Percentiles rank a stretch among this genome's conserved stretches.
phyloP scores from a whole-genome alignment of 2,888 invertebrate genomes.

The Pachycephus smyrnensis region DNA sequence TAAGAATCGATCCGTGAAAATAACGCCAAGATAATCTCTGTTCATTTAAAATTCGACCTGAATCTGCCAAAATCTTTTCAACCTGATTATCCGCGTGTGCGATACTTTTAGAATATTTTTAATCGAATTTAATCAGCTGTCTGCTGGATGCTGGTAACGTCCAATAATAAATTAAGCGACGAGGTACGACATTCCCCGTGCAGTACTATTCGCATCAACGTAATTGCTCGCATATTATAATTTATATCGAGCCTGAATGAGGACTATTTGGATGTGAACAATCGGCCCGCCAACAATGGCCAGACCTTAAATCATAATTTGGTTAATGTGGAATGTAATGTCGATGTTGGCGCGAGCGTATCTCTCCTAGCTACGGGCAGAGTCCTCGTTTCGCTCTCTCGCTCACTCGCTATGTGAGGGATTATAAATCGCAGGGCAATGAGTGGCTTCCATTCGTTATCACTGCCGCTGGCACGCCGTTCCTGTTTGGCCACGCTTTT shows the following conservation, averaged over 20 bases:
- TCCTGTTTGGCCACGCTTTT: neutral
- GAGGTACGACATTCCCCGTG: constrained; percentile 32
- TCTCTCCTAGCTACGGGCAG: constrained; percentile 51
- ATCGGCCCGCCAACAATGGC: constrained; percentile 60
- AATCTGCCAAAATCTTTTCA: neutral
- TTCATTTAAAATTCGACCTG: neutral
- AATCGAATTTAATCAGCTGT: neutral
- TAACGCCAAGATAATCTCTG: neutral
- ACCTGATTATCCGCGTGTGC: neutral
- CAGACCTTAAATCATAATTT: constrained; percentile 66
- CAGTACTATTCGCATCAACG: constrained; percentile 54
- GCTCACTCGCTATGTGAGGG: constrained; percentile 36
- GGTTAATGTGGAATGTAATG: constrained; percentile 66
- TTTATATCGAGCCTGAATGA: constrained; percentile 57
- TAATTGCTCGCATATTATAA: constrained; percentile 60
- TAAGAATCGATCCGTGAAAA: neutral
- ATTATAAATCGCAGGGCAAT: constrained; percentile 63
- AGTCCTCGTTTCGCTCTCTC: constrained; percentile 24
- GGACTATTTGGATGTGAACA: constrained; percentile 61
- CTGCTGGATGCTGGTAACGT: constrained; percentile 8
- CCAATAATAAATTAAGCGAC: constrained; percentile 45
- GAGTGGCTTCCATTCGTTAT: constrained; percentile 64
- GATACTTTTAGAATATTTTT: neutral
- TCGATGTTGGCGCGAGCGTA: constrained; percentile 58
- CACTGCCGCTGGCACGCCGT: constrained; percentile 53